Conservation (phyloP, 1,140 invertebrate species). For the Uloborus diversus region DNA sequence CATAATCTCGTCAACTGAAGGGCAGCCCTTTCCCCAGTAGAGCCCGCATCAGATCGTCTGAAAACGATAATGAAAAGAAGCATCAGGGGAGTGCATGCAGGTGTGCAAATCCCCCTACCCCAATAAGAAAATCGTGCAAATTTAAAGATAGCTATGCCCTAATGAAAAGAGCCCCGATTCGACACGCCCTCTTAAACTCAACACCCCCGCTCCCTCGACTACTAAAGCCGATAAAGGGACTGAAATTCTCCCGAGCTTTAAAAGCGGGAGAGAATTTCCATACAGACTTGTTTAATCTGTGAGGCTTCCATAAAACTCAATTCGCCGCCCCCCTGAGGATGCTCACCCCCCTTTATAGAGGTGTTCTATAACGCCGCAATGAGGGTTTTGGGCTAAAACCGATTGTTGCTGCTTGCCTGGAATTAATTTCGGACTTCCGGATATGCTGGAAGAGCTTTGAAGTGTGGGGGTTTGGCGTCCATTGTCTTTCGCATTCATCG, state of each 20-base stretch:
- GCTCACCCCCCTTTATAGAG: neutral
- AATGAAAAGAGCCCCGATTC: conserved; percentile 36
- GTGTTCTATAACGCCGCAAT: neutral
- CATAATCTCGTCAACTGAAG: too few species aligned
- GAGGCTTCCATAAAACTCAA: neutral
- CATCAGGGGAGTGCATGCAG: conserved; percentile 9
- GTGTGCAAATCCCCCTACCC: conserved; percentile 27
- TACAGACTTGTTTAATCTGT: conserved; percentile 35
- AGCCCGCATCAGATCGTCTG: neutral
- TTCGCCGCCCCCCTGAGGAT: neutral
- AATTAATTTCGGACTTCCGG: neutral
- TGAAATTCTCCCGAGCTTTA: conserved; percentile 33
- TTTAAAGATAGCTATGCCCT: conserved; percentile 35
- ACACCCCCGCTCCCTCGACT: conserved; percentile 4
- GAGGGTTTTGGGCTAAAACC: conserved; percentile 21
- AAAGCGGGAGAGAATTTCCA: conserved; percentile 38
- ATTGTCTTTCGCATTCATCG: too few species aligned
- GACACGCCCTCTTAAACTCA: conserved; percentile 37
- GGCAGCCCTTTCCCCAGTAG: too few species aligned
- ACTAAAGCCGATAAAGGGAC: conserved; percentile 38
- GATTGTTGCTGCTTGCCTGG: conserved; percentile 6
- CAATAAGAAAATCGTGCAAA: conserved; percentile 43
- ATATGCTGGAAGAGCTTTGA: neutral
- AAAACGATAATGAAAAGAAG: conserved; percentile 19
- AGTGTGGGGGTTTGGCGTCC: neutral